phyloP scores from a whole-genome alignment of 2,113 vertebrate genomes.

The Hipposideros armiger region DNA sequence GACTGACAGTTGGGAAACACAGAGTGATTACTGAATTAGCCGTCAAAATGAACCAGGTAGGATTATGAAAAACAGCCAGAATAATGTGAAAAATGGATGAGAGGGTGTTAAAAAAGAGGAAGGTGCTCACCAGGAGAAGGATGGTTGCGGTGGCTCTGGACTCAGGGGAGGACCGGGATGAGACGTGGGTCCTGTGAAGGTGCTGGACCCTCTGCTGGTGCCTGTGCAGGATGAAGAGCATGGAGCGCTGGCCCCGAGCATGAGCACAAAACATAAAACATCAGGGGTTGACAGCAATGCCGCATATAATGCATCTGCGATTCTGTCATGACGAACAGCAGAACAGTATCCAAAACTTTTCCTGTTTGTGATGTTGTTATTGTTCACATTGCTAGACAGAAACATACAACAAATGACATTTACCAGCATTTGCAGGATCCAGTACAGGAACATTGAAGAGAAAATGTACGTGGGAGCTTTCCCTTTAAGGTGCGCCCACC shows the following conservation, averaged over 20 bases:
- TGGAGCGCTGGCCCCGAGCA: neutral
- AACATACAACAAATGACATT: too few relatives aligned
- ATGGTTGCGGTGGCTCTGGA: neutral
- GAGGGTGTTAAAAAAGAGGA: neutral
- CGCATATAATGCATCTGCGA: fast-evolving
- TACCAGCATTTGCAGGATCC: neutral
- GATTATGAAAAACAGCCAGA: neutral
- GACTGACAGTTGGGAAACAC: neutral
- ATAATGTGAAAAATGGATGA: neutral
- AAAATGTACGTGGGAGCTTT: neutral
- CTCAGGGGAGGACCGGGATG: neutral
- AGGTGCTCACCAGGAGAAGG: neutral
- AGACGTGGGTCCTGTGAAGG: neutral
- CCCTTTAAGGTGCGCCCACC: neutral
- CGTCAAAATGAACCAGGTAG: neutral
- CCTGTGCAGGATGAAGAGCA: neutral
- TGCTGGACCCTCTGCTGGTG: neutral
- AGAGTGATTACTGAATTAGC: neutral
- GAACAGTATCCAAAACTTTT: neutral
- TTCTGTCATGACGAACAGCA: fast-evolving
- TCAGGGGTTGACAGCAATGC: neutral
- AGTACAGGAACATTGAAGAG: neutral
- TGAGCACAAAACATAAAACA: neutral
- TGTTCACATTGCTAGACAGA: neutral
- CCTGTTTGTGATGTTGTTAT: neutral